phyloP scores from a whole-genome alignment of 1,140 invertebrate genomes.

The Amyelois transitella region DNA sequence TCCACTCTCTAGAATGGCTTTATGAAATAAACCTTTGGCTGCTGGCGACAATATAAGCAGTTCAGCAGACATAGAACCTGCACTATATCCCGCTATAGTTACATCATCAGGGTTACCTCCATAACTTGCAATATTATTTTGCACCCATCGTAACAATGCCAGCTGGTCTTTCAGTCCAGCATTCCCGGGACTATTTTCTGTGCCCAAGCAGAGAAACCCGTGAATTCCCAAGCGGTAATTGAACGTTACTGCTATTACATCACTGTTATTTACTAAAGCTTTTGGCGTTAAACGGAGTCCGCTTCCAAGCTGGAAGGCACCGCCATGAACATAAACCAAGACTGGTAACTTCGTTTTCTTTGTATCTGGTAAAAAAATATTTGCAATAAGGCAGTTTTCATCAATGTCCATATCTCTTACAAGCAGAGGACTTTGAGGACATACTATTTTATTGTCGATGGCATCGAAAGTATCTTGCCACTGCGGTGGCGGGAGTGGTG shows the following conservation, averaged over 20 bases:
- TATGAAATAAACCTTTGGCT: constrained; percentile 35
- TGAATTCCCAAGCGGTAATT: constrained; percentile 40
- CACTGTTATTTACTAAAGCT: constrained; percentile 24
- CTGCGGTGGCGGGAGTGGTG: constrained; percentile 29
- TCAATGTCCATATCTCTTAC: background rate
- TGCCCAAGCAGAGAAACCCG: constrained; percentile 41
- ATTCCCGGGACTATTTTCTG: constrained; percentile 42
- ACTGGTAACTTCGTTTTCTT: constrained; percentile 15
- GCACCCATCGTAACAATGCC: constrained; percentile 37
- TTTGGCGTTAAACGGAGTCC: constrained; percentile 20
- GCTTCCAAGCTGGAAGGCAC: constrained; percentile 14
- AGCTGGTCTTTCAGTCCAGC: constrained; percentile 51
- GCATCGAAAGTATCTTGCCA: constrained; percentile 40
- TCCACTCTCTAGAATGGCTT: constrained; percentile 42
- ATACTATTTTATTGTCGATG: constrained; percentile 26
- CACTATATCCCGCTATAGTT: constrained; percentile 38
- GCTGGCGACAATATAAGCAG: constrained; percentile 37
- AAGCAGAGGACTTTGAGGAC: constrained; percentile 23
- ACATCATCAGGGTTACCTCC: constrained; percentile 49
- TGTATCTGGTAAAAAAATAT: constrained; percentile 15
- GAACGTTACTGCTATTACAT: constrained; percentile 30
- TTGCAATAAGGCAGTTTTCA: constrained; percentile 16
- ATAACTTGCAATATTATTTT: constrained; percentile 41
- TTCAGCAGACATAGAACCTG: constrained; percentile 39
- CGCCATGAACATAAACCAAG: constrained; percentile 17